A percentile compares a stretch with the other conserved stretches of the same genome.
phyloP scores from a whole-genome alignment of 1,140 invertebrate genomes.

The Diachasmimorpha longicaudata region DNA sequence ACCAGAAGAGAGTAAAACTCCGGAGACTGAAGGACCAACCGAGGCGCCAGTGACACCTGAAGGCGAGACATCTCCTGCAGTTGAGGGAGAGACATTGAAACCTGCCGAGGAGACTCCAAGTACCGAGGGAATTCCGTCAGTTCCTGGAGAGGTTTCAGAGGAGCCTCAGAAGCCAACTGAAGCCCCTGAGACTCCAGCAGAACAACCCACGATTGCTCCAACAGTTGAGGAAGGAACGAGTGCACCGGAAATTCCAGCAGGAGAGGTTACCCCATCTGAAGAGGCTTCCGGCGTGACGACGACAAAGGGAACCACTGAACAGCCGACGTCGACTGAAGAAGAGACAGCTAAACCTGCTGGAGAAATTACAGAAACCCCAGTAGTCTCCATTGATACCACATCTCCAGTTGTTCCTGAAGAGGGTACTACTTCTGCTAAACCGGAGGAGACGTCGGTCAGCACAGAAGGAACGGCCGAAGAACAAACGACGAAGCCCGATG shows the following conservation, averaged over 20 bases:
- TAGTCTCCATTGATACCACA: not conserved
- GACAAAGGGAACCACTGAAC: constrained; percentile 16
- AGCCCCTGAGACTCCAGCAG: constrained; percentile 24
- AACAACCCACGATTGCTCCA: constrained; percentile 17
- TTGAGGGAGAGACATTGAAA: constrained; percentile 13
- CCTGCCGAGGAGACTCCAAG: not conserved
- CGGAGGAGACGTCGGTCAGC: not conserved
- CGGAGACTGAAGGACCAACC: constrained; percentile 13
- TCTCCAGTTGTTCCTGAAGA: not conserved
- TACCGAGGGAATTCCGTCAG: not conserved
- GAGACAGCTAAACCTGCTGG: not conserved
- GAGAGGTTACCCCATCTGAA: constrained; percentile 13
- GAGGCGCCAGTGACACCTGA: constrained; percentile 11
- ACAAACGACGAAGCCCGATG: not conserved
- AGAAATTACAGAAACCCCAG: constrained; percentile 7
- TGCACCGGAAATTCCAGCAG: constrained; percentile 9
- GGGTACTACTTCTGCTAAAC: not conserved
- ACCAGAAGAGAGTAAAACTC: constrained; percentile 19
- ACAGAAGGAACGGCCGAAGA: not conserved
- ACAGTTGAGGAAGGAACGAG: constrained; percentile 14
- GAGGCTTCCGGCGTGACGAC: not conserved
- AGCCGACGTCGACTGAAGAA: constrained; percentile 11
- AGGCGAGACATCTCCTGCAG: constrained; percentile 9
- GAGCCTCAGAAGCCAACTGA: constrained; percentile 24
- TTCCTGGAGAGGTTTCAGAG: constrained; percentile 6